Evolutionary conservation across 2,888 invertebrate species (phyloP).

Genomic region (Conchocele bisecta): DNA sequence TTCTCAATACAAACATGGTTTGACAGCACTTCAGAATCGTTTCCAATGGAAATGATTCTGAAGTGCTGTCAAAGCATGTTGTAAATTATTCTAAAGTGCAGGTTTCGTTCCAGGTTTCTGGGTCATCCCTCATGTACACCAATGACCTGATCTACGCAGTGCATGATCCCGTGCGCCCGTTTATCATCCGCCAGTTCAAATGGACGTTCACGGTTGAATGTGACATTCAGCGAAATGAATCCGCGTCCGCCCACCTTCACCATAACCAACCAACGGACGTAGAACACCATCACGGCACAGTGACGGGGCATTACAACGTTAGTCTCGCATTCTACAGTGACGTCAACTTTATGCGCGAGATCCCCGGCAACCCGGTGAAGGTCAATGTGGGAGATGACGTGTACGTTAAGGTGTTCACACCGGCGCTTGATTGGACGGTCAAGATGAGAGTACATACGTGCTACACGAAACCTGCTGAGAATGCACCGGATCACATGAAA

Average conservation of each 20-base stretch:
- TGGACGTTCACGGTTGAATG: slow-evolving; percentile 56
- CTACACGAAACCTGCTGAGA: slow-evolving; percentile 36
- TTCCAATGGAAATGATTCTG: too few relatives aligned
- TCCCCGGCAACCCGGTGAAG: slow-evolving; percentile 21
- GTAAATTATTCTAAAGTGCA: too few relatives aligned
- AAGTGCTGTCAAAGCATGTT: too few relatives aligned
- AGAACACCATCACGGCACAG: slow-evolving; percentile 7
- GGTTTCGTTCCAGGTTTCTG: too few relatives aligned
- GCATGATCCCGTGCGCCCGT: slow-evolving; percentile 53
- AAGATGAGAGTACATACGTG: slow-evolving; percentile 44
- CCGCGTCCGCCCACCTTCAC: slow-evolving; percentile 31
- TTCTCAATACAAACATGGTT: too few relatives aligned
- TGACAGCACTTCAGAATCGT: too few relatives aligned
- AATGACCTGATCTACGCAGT: slow-evolving; percentile 59
- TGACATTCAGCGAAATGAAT: slow-evolving; percentile 46
- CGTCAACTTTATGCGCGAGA: slow-evolving; percentile 13
- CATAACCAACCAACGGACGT: slow-evolving; percentile 18
- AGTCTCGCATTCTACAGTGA: slow-evolving; percentile 43
- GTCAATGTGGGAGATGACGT: slow-evolving; percentile 38
- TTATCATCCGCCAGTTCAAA: slow-evolving; percentile 56
- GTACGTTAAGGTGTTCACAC: slow-evolving; percentile 40
- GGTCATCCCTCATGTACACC: slow-evolving; percentile 53
- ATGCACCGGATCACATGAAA: slow-evolving; percentile 17
- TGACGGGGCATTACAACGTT: slow-evolving; percentile 30
- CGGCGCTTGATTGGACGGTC: slow-evolving; percentile 29